Evolutionary conservation across 1,140 invertebrate genomes (phyloP).

Genomic region (Macrotrachela quadricornifera): DNA sequence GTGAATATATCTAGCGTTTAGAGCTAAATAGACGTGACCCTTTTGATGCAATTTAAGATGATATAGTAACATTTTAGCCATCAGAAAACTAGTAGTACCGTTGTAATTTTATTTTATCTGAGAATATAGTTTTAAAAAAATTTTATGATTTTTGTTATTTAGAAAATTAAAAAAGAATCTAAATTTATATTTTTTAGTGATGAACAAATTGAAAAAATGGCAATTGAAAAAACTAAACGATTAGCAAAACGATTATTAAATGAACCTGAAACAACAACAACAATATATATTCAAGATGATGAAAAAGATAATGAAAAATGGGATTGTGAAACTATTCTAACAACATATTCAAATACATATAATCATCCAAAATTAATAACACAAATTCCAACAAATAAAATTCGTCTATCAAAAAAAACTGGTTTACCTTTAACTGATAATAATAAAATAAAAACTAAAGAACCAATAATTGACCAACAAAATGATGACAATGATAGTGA

Average conservation of each 20-base stretch:
- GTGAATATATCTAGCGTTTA: too few relatives aligned
- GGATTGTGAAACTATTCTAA: constrained; percentile 79
- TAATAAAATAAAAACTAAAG: not conserved
- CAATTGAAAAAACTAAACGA: constrained; percentile 33
- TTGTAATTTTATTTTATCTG: too few relatives aligned
- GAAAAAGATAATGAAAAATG: constrained; percentile 47
- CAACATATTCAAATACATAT: constrained; percentile 66
- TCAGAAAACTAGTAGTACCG: too few relatives aligned
- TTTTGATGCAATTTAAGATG: too few relatives aligned
- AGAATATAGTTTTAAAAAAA: not conserved
- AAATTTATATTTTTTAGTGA: constrained; percentile 6
- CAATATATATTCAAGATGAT: constrained; percentile 24
- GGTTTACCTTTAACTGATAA: constrained; percentile 8
- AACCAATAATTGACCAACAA: not conserved
- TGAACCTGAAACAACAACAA: constrained; percentile 37
- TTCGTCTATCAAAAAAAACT: constrained; percentile 4
- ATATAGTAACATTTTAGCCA: too few relatives aligned
- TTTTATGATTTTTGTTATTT: constrained; percentile 11
- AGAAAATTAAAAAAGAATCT: too few relatives aligned
- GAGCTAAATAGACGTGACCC: too few relatives aligned
- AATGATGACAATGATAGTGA: not conserved
- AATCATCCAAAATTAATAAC: constrained; percentile 69
- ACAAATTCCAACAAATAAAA: constrained; percentile 42
- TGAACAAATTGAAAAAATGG: constrained; percentile 32
- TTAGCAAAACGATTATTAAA: constrained; percentile 25